Evolutionary conservation across 2,888 invertebrate genomes (phyloP), one percentile per base, ranked within the genome.

Genomic region (Cheilosia urbana): DNA sequence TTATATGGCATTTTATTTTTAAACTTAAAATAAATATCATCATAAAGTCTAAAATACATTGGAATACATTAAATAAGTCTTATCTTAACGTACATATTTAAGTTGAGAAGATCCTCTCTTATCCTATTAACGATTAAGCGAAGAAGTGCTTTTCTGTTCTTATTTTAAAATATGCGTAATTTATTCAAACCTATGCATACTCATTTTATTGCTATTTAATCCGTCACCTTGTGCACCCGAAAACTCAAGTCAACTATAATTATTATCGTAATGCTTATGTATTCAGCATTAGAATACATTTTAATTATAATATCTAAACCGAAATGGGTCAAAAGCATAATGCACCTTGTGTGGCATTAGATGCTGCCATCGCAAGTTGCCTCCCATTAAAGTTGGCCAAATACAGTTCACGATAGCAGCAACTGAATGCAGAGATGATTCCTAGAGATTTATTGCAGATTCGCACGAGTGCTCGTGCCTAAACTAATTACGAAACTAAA

Each of bases 341-440:
- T 82, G 45, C 77, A 71, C 62, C 40, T 21, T 37, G 13, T 40
- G 42, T 37, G 4, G 58, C 57, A 84, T 80, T 71, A 76, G 71
- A 77, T 81, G 85, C 85, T 81, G 76, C 81, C 60, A 66, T 85
- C 76, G 76, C 76, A 85, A 85, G 76, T 63, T 60, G 17, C 57
- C 40, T 9, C 57, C 62, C 62, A 65, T 58, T 65, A 34, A 34
- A 47, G 42, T 42, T 62, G 58, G 42, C 2, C 27, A 17, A 24
- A 66, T 37, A 57, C 75, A 37, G 71, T 72, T 85, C 85, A 77
- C 81, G 72, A 81, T 53, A 68, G 81, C 81, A 85, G 85, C 85
- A 68, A 81, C 85, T 72, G 57, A 69, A 30, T 47, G 21, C 51
- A 11, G 49, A 30, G 45, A n/a, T 65, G 40, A 65, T 65, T 68